These are phyloP conservation scores for Butastur rufipennis DNA, from an alignment of 2,113 vertebrate species.

Conservation along the genomic window DNA sequence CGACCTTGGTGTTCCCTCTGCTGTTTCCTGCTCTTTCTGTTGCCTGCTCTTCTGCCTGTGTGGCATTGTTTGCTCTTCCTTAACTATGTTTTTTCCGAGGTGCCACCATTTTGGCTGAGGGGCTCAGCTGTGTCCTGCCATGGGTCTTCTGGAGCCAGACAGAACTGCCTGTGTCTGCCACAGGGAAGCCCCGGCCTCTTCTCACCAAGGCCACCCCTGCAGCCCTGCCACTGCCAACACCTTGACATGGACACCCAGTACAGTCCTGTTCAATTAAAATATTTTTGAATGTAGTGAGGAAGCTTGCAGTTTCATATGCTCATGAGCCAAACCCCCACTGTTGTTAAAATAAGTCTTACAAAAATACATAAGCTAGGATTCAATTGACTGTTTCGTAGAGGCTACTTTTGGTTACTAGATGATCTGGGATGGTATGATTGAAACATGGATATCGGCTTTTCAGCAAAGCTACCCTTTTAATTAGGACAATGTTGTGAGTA, in stretches of 20 bases:
- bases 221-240: neutral
- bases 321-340: neutral
- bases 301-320: neutral
- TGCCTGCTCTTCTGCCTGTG: neutral
- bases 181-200: neutral
- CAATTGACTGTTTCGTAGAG: neutral
- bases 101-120: neutral
- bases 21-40: neutral
- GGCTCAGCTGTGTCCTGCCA: accelerated
- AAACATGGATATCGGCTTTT: neutral
- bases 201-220: neutral
- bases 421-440: neutral
- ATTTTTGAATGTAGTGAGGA: neutral
- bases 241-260: neutral
- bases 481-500: neutral
- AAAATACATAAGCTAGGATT: neutral
- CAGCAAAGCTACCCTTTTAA: neutral
- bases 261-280: neutral
- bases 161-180: neutral
- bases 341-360: neutral
- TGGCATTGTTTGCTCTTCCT: neutral
- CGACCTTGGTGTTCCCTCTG: neutral
- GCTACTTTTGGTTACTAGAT: neutral
- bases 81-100: neutral
- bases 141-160: neutral